Base-by-base conservation (phyloP, 2,797 vertebrate species). In the Bovichtus variegatus region DNA sequence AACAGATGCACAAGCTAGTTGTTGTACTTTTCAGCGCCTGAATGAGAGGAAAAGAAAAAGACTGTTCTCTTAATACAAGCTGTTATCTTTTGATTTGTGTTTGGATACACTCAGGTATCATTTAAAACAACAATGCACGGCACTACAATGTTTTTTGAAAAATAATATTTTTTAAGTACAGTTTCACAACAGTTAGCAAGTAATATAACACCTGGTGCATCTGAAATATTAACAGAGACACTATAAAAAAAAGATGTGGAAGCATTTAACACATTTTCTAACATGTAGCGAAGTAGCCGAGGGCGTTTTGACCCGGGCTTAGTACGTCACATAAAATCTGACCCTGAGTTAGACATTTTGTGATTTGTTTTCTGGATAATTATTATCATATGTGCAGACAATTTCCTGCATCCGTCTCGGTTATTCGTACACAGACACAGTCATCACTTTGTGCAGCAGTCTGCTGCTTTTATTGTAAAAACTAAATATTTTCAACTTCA, bases 141-240 rank as follows among this genome's bases (percentile, higher is more conserved):
- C n/a, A 31, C 12, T 12, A 19, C 15, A 9, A 13, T 13, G 6
- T 2, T 18, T 9, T 6, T 36, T 43, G 9, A 51, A 31, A 73
- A 62, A 21, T 7, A 19, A 13, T 29, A 31, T 59, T 67, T 67
- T 21, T 51, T 38, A 5, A 31, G 40, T 4, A 23, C 7, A 38
- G 25, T 23, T 67, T 23, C 15, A 46, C 8, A 11, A n/a, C 34
- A 27, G 21, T 25, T 6, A 63, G 38, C 34, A 6, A 64, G 21
- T 64, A 43, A 74, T 40, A 27, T 29, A 57, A 41, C 58, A 76
- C 71, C 29, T 78, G 73, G 21, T 71, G 44, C 44, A 27, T 54
- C 40, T 54, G 16, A 46, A 31, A 68, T 47, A 58, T 73, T 7
- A 71, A 38, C n/a, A 36, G 41, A 61, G 49, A 60, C 7, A 11